Evolutionary conservation across 2,888 invertebrate species (phyloP).

Genomic region (Leptinotarsa rubiginosa): DNA sequence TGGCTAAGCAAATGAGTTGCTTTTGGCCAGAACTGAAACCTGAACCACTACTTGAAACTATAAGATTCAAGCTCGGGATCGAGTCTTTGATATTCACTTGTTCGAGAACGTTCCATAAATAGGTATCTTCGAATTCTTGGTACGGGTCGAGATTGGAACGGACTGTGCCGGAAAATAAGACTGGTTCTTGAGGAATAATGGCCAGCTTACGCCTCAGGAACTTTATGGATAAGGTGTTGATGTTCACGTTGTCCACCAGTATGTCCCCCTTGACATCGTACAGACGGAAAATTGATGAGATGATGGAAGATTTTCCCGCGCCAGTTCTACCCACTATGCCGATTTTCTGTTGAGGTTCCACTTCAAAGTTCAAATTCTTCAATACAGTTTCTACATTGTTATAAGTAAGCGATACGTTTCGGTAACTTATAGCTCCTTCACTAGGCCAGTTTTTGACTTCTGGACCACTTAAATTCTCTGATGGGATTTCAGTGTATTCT

Average conservation of each 20-base stretch:
- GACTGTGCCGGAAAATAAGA: constrained; percentile 78
- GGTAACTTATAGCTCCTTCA: constrained; percentile 76
- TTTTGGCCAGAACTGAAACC: constrained; percentile 62
- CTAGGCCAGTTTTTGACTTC: constrained; percentile 76
- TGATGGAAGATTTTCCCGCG: constrained; percentile 83
- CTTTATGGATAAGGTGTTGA: constrained; percentile 76
- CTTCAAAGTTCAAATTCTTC: constrained; percentile 74
- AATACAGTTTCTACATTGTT: constrained; percentile 79
- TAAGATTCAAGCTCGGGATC: constrained; percentile 70
- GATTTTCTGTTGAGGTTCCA: constrained; percentile 77
- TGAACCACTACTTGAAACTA: constrained; percentile 44
- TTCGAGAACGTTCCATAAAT: constrained; percentile 52
- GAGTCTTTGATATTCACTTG: constrained; percentile 64
- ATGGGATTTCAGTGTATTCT: constrained; percentile 66
- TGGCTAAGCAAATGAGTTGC: constrained; percentile 69
- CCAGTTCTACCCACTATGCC: constrained; percentile 88
- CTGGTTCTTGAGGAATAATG: constrained; percentile 88
- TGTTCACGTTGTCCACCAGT: constrained; percentile 82
- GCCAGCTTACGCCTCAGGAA: constrained; percentile 80
- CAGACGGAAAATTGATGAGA: constrained; percentile 83
- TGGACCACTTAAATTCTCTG: constrained; percentile 56
- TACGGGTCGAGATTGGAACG: constrained; percentile 60
- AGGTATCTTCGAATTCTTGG: constrained; percentile 48
- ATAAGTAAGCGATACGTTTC: constrained; percentile 78
- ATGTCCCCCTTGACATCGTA: constrained; percentile 82